Conservation (phyloP, 2,797 vertebrate species). For the Margarornis squamiger region DNA sequence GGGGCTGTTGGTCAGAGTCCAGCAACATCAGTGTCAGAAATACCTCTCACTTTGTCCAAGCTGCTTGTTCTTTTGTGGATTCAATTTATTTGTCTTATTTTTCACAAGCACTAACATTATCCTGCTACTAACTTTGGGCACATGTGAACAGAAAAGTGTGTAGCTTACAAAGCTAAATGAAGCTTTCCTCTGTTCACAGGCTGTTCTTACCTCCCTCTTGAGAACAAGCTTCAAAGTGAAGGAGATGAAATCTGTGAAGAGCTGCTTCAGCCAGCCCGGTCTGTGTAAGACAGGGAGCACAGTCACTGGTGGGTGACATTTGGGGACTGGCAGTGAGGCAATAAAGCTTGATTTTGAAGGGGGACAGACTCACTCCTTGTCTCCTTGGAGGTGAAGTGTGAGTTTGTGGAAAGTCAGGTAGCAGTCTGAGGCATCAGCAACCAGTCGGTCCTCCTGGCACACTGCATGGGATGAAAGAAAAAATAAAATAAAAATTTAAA, state of each 20-base stretch:
- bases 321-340: background rate
- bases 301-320: background rate
- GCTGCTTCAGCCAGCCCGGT: constrained; percentile 85
- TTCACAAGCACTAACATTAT: background rate
- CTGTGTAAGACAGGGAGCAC: constrained; percentile 56
- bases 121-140: background rate
- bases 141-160: accelerated
- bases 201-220: constrained; percentile 83
- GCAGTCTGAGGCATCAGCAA: constrained; percentile 82
- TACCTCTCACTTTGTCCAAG: background rate
- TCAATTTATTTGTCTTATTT: background rate
- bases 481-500: background rate
- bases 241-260: constrained; percentile 88
- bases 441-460: constrained; percentile 76
- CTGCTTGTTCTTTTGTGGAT: background rate
- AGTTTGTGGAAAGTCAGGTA: constrained; percentile 85
- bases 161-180: background rate
- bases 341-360: background rate
- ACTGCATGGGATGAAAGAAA: constrained; percentile 47
- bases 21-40: background rate
- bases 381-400: constrained; percentile 81
- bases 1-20: background rate
- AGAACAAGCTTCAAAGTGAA: constrained; percentile 87
- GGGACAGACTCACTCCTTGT: constrained; percentile 77
- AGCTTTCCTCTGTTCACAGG: background rate